Evolutionary conservation across 2,113 vertebrate species (phyloP).

Genomic region (Dasyurus viverrinus): DNA sequence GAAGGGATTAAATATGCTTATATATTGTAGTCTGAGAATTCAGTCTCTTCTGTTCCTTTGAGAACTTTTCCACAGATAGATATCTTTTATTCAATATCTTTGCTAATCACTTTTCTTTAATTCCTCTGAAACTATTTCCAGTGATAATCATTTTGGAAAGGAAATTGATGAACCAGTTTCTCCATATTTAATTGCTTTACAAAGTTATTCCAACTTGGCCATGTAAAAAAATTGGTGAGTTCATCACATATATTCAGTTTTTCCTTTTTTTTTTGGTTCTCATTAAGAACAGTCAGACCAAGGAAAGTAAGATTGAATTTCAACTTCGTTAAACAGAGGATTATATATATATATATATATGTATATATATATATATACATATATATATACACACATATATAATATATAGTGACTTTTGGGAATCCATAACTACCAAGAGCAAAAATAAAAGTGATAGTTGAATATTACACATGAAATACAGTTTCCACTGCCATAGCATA

Average conservation of each 20-base stretch:
- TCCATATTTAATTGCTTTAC: slow-evolving; percentile 97
- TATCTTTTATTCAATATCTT: slow-evolving; percentile 90
- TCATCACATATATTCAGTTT: slow-evolving; percentile 76
- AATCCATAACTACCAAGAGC: slow-evolving; percentile 87
- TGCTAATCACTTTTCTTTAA: slow-evolving; percentile 90
- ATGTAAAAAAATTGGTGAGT: slow-evolving; percentile 90
- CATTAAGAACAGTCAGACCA: slow-evolving; percentile 86
- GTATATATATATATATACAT: too few species aligned
- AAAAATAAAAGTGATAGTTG: slow-evolving; percentile 92
- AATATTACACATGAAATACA: slow-evolving; percentile 88
- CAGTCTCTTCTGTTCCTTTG: slow-evolving; percentile 85
- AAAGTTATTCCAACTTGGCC: slow-evolving; percentile 95
- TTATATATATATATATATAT: slow-evolving; percentile 88
- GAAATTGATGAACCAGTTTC: slow-evolving; percentile 88
- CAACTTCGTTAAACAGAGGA: slow-evolving; percentile 87
- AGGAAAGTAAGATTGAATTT: slow-evolving; percentile 84
- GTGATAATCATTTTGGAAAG: slow-evolving; percentile 88
- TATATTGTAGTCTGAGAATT: slow-evolving; percentile 83
- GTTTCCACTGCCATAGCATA: slow-evolving; percentile 92
- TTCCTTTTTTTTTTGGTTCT: slow-evolving; percentile 90
- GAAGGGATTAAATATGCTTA: slow-evolving; percentile 90
- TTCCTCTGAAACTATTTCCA: slow-evolving; percentile 93
- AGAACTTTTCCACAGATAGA: slow-evolving; percentile 88
- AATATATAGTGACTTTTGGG: slow-evolving; percentile 69
- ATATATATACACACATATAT: too few species aligned